Percentiles rank a stretch among this genome's conserved stretches.
These are phyloP conservation scores for Collichthys lucidus DNA, from an alignment of 2,113 vertebrate species.

Conservation along the genomic window DNA sequence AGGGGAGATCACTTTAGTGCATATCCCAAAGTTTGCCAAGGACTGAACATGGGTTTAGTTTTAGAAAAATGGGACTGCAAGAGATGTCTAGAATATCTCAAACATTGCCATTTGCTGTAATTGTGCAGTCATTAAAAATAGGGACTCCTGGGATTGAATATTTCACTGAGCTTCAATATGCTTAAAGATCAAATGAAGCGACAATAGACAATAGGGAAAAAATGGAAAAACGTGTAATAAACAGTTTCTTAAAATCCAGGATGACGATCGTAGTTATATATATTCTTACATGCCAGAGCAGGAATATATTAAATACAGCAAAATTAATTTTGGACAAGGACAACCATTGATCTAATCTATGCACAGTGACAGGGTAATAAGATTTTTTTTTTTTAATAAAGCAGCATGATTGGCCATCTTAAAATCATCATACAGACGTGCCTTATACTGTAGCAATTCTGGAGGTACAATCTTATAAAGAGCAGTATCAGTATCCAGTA, in stretches of 20 bases:
- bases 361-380: not conserved
- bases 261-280: not conserved
- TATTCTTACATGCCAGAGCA: not conserved
- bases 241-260: not conserved
- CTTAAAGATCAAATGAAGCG: not conserved
- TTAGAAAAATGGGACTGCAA: not conserved
- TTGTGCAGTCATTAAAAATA: not conserved
- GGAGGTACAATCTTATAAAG: not conserved
- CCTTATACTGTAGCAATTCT: not conserved
- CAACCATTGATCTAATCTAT: conserved; percentile 1
- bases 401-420: not conserved
- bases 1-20: not conserved
- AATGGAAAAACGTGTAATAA: not conserved
- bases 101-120: not conserved
- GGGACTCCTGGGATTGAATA: not conserved
- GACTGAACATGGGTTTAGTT: not conserved
- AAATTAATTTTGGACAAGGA: conserved; percentile 4
- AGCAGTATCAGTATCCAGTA: conserved; percentile 13
- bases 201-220: not conserved
- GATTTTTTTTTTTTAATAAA: conserved; percentile 29
- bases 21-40: not conserved
- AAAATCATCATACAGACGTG: not conserved
- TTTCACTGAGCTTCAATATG: not conserved
- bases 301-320: not conserved
- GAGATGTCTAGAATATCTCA: not conserved